Base-by-base conservation (phyloP, 1,140 invertebrate genomes). In the Drosophila lacertosa region DNA sequence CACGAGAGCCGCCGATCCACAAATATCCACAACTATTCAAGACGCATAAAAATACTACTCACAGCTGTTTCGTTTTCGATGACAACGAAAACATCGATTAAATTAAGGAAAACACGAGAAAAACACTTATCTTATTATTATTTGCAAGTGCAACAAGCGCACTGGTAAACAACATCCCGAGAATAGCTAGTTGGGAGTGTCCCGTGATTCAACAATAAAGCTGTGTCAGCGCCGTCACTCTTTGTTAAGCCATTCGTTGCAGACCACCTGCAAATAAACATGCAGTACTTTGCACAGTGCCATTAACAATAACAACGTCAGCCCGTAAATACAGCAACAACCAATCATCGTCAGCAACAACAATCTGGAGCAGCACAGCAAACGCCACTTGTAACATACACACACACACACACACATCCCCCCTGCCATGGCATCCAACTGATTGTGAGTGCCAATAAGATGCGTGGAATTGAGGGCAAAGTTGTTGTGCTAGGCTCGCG, bases 401-500 rank as follows among this genome's bases (percentile, higher is more conserved):
- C 32, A n/a, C n/a, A n/a, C n/a, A n/a, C n/a, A n/a, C n/a, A n/a
- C n/a, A n/a, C n/a, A n/a, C n/a, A n/a, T n/a, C n/a, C n/a, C n/a
- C n/a, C 40, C 50, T 45, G 53, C 58, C 55, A 69, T 74, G 81
- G 50, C 58, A 77, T 70, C 55, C 74, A 58, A 74, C 73, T 74
- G 55, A 74, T 39, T 69, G 63, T n/a, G 60, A 72, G 32, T 81
- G 55, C 32, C 45, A 29, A 35, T 58, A 86, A 82, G 51, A 95
- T 96, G 95, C 94, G 94, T 89, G 93, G 94, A 51, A 92, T 97
- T 63, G 95, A 96, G 91, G 96, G 94, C 64, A 97, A 97, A 94
- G 94, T 97, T 59, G 96, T 97, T 54, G 94, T 96, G 65, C 91
- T 97, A 35, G 96, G 96, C 35, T 94, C 95, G 40, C 95, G 96